Evolutionary conservation across 2,797 vertebrate species (phyloP), one percentile per base, ranked within the genome.

Genomic region (Ataeniobius toweri): DNA sequence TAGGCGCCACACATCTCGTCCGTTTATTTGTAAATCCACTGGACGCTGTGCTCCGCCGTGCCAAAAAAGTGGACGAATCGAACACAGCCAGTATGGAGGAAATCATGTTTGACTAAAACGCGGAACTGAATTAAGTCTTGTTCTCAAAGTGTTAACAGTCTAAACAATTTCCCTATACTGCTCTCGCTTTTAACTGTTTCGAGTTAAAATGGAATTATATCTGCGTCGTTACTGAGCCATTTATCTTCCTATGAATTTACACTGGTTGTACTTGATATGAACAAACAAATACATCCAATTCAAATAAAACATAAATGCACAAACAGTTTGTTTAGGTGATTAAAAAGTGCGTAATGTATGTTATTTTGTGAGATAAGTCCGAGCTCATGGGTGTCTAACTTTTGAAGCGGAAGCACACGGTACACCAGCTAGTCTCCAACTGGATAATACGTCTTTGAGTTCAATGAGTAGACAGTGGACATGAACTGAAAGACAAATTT

Each of bases 391-490:
- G 94, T 89, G 68, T 94, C 95, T 96, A 96, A 72, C 94, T 96
- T 91, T 65, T 73, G 44, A 79, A 41, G 95, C 95, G 95, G 96
- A 96, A 26, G 93, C 12, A 63, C 72, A 88, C 81, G 16, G 16
- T 89, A 91, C 87, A 88, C 68, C 74, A 78, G 78, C 83, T 89
- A 83, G 86, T 92, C 91, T 90, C 86, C 87, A 90, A 93, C 92
- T 89, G 84, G 91, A 92, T 91, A 91, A 93, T 93, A 92, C 92
- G 90, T 89, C 91, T 90, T 93, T 92, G 92, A 94, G 91, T 93
- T 93, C 81, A 93, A 90, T 92, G 93, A 94, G 93, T 90, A 89
- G 90, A 92, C 92, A 92, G 91, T 93, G 94, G 93, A 89, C 92
- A 93, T 92, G 94, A 91, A 92, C 92, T 91, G 92, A 94, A 92